Conservation (phyloP, 2,888 invertebrate genomes). For the Coelogynopora nodosa region DNA sequence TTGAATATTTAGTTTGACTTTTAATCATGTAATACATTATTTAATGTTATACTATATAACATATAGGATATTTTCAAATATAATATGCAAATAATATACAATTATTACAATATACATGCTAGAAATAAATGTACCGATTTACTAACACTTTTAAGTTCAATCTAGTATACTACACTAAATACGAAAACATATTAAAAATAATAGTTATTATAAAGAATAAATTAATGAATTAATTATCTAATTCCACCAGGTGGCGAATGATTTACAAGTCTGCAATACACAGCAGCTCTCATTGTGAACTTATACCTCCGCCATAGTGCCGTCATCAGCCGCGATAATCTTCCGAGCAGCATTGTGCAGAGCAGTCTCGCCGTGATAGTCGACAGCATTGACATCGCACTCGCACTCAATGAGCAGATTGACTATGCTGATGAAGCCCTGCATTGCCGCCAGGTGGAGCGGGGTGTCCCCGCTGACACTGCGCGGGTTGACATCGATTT, state of each 20-base stretch:
- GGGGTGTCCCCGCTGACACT: background rate
- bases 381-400: background rate
- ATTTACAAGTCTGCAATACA: background rate
- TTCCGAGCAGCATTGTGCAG: background rate
- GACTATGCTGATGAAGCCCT: background rate
- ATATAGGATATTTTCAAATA: too few species aligned
- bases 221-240: background rate
- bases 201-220: background rate
- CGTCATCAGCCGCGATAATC: background rate
- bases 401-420: background rate
- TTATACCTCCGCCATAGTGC: background rate
- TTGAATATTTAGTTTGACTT: too few species aligned
- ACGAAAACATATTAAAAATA: too few species aligned
- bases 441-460: background rate
- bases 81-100: too few species aligned
- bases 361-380: background rate
- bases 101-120: too few species aligned
- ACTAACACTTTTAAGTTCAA: too few species aligned
- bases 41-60: too few species aligned
- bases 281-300: background rate
- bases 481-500: background rate
- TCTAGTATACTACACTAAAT: too few species aligned
- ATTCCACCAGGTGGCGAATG: background rate
- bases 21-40: too few species aligned
- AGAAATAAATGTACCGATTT: too few species aligned